Conservation (phyloP, 2,113 vertebrate genomes). For the Ahaetulla prasina region DNA sequence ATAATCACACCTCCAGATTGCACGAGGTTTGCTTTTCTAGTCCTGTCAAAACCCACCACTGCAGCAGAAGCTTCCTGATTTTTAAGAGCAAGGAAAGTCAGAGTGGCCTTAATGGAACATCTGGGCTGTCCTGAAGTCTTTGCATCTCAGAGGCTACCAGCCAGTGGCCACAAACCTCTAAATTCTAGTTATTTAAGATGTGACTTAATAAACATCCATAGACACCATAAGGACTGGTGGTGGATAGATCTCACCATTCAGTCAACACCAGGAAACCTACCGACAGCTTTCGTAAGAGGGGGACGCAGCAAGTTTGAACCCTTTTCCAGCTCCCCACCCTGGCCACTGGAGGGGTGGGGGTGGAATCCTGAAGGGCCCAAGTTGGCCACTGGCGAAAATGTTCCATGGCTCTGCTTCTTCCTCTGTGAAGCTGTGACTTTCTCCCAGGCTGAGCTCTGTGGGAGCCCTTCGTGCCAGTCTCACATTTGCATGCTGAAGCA, state of each 20-base stretch:
- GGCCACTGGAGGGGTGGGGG: too few relatives aligned
- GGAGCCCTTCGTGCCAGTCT: not conserved
- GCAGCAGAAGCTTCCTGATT: not conserved
- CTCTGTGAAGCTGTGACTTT: not conserved
- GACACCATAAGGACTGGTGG: not conserved
- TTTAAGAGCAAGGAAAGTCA: not conserved
- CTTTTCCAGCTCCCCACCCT: not conserved
- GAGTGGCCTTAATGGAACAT: not conserved
- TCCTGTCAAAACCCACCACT: not conserved
- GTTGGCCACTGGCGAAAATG: not conserved
- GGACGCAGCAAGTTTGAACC: not conserved
- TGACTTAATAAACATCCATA: not conserved
- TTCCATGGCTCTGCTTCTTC: not conserved
- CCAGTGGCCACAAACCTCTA: not conserved
- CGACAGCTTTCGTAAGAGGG: not conserved
- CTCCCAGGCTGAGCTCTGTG: not conserved
- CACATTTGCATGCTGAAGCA: not conserved
- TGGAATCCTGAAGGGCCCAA: not conserved
- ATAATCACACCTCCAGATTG: not conserved
- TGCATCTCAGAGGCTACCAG: accelerated
- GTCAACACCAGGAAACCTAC: not conserved
- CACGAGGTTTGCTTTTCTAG: too few relatives aligned
- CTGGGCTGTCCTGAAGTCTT: not conserved
- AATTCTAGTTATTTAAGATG: not conserved
- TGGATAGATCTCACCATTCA: not conserved